phyloP scores from a whole-genome alignment of 2,113 vertebrate species.

The Gallinago undulata region DNA sequence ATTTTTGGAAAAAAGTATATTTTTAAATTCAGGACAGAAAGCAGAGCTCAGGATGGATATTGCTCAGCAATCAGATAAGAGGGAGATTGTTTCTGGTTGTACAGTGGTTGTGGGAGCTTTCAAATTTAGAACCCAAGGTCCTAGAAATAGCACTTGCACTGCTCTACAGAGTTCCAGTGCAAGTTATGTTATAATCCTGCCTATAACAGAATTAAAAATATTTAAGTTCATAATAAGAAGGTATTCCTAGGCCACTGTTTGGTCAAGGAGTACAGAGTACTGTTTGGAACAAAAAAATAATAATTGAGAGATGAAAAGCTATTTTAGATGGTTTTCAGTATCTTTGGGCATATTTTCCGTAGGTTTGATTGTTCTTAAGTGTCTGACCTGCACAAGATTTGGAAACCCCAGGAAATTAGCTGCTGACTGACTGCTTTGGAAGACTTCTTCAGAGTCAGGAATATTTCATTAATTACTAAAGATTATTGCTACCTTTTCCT shows the following conservation, averaged over 20 bases:
- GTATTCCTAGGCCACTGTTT: not conserved
- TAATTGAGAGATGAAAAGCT: not conserved
- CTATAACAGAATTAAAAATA: not conserved
- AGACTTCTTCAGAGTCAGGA: not conserved
- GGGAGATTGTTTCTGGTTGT: not conserved
- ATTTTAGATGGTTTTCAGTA: not conserved
- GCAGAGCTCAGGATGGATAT: not conserved
- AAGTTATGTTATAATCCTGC: not conserved
- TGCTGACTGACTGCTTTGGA: not conserved
- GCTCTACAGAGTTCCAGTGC: not conserved
- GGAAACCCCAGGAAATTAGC: not conserved
- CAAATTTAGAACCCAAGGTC: not conserved
- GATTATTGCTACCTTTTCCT: not conserved
- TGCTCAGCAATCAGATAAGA: not conserved
- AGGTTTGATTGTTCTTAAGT: not conserved
- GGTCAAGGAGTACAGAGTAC: not conserved
- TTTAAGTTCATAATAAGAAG: not conserved
- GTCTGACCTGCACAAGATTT: not conserved
- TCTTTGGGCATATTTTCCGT: not conserved
- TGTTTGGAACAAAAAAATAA: not conserved
- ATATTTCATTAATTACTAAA: not conserved
- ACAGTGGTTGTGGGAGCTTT: not conserved
- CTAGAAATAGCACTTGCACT: not conserved
- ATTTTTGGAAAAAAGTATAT: not conserved
- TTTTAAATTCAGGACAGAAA: constrained; percentile 1